Evolutionary conservation across 2,797 vertebrate genomes (phyloP), one percentile per base, ranked within the genome.

Genomic region (Merluccius polli): DNA sequence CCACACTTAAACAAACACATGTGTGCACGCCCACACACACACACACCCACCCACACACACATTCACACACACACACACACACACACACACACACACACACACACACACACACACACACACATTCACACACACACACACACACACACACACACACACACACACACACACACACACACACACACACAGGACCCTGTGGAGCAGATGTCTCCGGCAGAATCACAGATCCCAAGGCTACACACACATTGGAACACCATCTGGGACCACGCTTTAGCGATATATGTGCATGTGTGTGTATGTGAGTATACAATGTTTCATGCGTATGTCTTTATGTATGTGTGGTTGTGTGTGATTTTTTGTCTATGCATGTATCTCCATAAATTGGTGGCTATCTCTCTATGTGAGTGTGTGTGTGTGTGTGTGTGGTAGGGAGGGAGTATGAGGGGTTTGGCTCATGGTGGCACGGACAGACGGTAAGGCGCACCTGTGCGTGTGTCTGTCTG

Each of bases 181-280:
- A 48, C 44, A 18, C 44, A 18, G 44, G 84, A 87, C 91, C 88
- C 87, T 87, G 87, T 87, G 85, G 91, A 93, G 88, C 93, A 94
- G 92, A 94, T 94, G 93, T 94, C 93, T 91, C 82, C 87, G 81
- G 90, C 88, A 92, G 91, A 89, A 86, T 89, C 87, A 76, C 65
- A 75, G 87, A 90, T 92, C 88, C 88, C 91, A 92, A 91, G 92
- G 88, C 89, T 93, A 88, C 88, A 90, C 87, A 91, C 87, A 92
- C 89, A 90, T 75, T 52, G 88, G 91, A 89, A 92, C 88, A 91
- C 92, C 93, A 94, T 94, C 92, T 94, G 93, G 93, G 92, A 93
- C 88, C 81, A 78, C 59, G 82, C 82, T 90, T 90, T 89, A 90
- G 87, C 89, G 91, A 88, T 84, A 85, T 68, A 71, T 79, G 36